Percentiles rank a stretch among this genome's conserved stretches.
Conservation (phyloP, 1,140 invertebrate species). For the Pseudomyrmex pallidus region DNA sequence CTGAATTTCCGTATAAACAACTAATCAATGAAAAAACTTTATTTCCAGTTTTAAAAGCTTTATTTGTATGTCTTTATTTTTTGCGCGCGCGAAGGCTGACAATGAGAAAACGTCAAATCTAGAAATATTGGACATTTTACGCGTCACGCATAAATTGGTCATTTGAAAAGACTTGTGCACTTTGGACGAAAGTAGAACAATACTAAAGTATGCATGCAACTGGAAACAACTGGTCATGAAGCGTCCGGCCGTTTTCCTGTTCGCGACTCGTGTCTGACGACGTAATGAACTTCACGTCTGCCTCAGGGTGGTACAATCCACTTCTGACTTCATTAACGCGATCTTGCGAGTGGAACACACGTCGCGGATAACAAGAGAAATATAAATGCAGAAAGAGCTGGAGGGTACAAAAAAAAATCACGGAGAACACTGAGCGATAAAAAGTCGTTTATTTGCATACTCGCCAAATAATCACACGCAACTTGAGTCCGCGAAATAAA, state of each 20-base stretch:
- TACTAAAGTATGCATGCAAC: background rate
- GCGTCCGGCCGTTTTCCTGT: background rate
- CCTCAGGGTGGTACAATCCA: background rate
- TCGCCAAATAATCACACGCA: background rate
- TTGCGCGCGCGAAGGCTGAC: too few relatives aligned
- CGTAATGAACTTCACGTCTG: constrained; percentile 5
- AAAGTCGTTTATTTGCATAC: constrained; percentile 45
- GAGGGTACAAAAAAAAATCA: background rate
- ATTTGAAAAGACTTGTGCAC: background rate
- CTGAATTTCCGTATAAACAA: too few relatives aligned
- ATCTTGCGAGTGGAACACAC: background rate
- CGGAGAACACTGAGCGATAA: constrained; percentile 3
- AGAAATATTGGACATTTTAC: background rate
- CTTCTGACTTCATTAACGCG: background rate
- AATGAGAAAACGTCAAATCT: too few relatives aligned
- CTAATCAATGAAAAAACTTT: too few relatives aligned
- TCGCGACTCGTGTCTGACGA: background rate
- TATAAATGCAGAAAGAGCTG: background rate
- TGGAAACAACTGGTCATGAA: background rate
- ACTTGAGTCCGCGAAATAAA: background rate
- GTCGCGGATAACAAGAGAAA: background rate
- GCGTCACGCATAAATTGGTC: background rate
- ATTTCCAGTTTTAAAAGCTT: too few relatives aligned
- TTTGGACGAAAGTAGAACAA: background rate
- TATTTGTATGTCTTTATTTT: too few relatives aligned